Base-by-base conservation (phyloP, 2,113 vertebrate species). In the Mirza zaza region DNA sequence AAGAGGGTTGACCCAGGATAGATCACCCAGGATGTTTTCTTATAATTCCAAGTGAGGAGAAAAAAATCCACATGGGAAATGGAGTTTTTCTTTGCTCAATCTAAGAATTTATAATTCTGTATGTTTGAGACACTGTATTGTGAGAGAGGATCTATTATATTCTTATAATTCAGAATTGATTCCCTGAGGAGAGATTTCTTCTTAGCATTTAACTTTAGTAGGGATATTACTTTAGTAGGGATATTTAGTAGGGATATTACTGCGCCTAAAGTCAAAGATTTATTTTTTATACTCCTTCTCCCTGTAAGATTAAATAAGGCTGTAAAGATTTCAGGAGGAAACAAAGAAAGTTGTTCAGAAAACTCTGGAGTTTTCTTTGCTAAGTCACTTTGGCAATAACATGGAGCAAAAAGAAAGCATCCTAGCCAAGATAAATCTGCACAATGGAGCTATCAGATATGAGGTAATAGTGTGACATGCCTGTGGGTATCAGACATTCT, bases 261-360 rank as follows among this genome's bases (percentile, higher is more conserved):
- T 65, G 68, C 67, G 79, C 21, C 57, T 77, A 77, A 90, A 85
- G 61, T 83, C 70, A 84, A 87, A 80, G 36, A 83, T 89, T 94
- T 93, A 65, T 89, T 76, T 95, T 84, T 79, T 57, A 55, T 81
- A 67, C 1, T 59, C 68, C 88, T 81, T 93, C 15, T 80, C 27
- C 27, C 32, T 76, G 1, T 68, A 96, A 94, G 25, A 8, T 81
- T 92, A 86, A 92, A 95, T 86, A 85, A 94, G 36, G 27, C 73
- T 27, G 91, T 97, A 98, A 98, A 98, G 94, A 95, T 94, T 97
- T 91, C 93, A 95, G 96, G 97, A 97, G 95, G 97, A 97, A 98
- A 98, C 96, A 98, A 98, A 98, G 95, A 98, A 98, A 98, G 96
- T 97, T 98, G 92, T 97, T 98, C 96, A 98, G 91, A 97, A 97